Percentiles rank a stretch among this genome's conserved stretches.
Conservation (phyloP, 2,888 invertebrate species). For the Alcis repandata region DNA sequence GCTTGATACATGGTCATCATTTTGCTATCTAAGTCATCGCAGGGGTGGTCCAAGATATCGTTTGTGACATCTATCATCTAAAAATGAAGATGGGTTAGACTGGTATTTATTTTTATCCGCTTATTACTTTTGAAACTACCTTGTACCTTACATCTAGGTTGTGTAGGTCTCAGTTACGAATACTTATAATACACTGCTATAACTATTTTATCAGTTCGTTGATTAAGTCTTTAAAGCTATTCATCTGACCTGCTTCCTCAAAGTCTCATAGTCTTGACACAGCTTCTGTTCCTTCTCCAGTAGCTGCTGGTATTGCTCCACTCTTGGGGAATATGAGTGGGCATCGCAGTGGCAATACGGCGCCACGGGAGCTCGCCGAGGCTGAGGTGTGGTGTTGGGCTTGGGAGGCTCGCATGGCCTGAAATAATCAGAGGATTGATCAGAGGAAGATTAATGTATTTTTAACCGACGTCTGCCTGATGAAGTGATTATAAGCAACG, state of each 20-base stretch:
- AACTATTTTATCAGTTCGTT: no score
- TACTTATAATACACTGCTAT: no score
- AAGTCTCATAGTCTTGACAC: slow-evolving; percentile 82
- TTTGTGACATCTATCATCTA: slow-evolving; percentile 88
- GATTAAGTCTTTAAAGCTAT: no score
- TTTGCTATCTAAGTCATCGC: slow-evolving; percentile 87
- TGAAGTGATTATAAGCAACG: no score
- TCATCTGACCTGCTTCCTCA: slow-evolving; percentile 77
- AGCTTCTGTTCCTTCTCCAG: slow-evolving; percentile 87
- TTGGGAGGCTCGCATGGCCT: slow-evolving; percentile 88
- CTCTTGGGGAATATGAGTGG: slow-evolving; percentile 87
- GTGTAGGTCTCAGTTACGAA: no score
- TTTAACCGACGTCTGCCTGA: no score
- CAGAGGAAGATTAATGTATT: background rate
- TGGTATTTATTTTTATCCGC: background rate
- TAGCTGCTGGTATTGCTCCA: slow-evolving; percentile 88
- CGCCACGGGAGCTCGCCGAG: slow-evolving; percentile 84
- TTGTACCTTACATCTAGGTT: no score
- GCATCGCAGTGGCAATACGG: slow-evolving; percentile 89
- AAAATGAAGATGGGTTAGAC: slow-evolving; percentile 30
- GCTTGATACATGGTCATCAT: slow-evolving; percentile 88
- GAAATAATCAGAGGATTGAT: slow-evolving; percentile 35
- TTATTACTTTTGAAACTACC: no score
- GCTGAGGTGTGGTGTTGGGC: slow-evolving; percentile 75
- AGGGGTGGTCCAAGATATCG: slow-evolving; percentile 88